Evolutionary conservation across 2,888 invertebrate species (phyloP).

Genomic region (Amiota mariae): DNA sequence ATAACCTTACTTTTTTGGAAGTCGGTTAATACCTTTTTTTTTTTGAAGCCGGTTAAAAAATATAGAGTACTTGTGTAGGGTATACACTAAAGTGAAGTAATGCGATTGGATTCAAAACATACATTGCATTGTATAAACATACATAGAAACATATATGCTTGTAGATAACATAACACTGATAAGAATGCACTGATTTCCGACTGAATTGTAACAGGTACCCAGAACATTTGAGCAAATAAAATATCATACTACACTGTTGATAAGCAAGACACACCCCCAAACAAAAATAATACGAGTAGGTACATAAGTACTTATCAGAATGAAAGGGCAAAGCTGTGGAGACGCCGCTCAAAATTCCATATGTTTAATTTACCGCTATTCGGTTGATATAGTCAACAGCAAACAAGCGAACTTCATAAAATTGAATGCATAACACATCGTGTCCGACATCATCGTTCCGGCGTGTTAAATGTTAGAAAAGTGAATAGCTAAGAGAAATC

Average conservation of each 20-base stretch:
- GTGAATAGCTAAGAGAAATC: too few relatives aligned
- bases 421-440: background rate
- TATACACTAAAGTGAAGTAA: too few relatives aligned
- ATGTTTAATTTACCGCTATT: slow-evolving; percentile 66
- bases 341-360: slow-evolving; percentile 55
- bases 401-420: slow-evolving; percentile 16
- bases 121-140: too few relatives aligned
- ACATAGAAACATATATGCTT: too few relatives aligned
- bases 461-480: too few relatives aligned
- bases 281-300: background rate
- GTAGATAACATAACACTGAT: slow-evolving; percentile 55
- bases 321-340: slow-evolving; percentile 1
- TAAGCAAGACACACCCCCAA: slow-evolving; percentile 43
- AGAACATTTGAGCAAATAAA: slow-evolving; percentile 54
- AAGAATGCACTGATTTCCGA: slow-evolving; percentile 63
- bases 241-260: slow-evolving; percentile 52
- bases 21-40: too few relatives aligned
- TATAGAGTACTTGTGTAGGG: too few relatives aligned
- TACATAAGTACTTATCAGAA: background rate
- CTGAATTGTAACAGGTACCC: slow-evolving; percentile 66
- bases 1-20: too few relatives aligned
- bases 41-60: too few relatives aligned
- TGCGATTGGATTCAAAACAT: too few relatives aligned
- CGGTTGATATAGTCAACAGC: background rate
- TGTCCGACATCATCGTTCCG: too few relatives aligned